Evolutionary conservation across 2,113 vertebrate species (phyloP).

Genomic region (Alligator mississippiensis): DNA sequence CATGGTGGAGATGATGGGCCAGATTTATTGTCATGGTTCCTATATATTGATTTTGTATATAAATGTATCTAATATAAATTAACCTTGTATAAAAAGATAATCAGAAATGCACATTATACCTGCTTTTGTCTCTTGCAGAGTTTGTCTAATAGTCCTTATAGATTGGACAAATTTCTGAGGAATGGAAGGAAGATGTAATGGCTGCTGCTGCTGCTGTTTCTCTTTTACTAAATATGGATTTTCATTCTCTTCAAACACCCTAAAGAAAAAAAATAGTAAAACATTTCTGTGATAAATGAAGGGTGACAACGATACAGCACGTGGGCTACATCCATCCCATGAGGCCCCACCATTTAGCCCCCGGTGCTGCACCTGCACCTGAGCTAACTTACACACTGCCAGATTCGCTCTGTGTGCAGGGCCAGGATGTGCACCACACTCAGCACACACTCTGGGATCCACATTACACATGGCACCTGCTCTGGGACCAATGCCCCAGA

Average conservation of each 20-base stretch:
- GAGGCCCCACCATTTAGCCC: too few relatives aligned
- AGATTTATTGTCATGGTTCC: neutral
- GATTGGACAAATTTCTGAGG: constrained; percentile 62
- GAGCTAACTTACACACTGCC: too few relatives aligned
- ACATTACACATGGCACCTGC: too few relatives aligned
- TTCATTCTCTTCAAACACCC: constrained; percentile 66
- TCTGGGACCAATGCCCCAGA: too few relatives aligned
- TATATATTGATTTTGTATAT: neutral
- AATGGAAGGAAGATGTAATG: constrained; percentile 49
- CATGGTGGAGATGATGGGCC: neutral
- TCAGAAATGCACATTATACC: constrained; percentile 64
- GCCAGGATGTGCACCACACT: too few relatives aligned
- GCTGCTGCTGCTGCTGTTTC: constrained; percentile 49
- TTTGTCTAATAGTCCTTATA: constrained; percentile 42
- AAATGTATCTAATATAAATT: neutral
- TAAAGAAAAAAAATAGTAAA: constrained; percentile 53
- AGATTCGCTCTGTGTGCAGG: too few relatives aligned
- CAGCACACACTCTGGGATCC: too few relatives aligned
- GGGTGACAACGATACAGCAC: too few relatives aligned
- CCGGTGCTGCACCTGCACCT: too few relatives aligned
- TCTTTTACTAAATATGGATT: constrained; percentile 30
- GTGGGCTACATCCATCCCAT: too few relatives aligned
- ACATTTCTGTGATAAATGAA: neutral
- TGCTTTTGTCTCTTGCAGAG: constrained; percentile 57
- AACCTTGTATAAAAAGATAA: neutral